Conservation (phyloP, 2,888 invertebrate species). For the Chaitophorus viminalis region DNA sequence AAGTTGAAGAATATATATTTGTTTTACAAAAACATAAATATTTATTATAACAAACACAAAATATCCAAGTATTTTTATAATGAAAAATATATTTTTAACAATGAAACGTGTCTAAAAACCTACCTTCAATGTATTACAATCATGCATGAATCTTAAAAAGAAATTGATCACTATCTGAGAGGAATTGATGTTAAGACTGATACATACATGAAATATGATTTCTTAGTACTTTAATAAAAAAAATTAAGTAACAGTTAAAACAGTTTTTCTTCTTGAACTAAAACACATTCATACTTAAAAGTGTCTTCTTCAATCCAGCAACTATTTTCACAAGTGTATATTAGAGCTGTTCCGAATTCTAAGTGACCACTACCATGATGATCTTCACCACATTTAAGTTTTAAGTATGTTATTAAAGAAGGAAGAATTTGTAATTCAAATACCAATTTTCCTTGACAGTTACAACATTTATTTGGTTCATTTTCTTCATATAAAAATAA, state of each 20-base stretch:
- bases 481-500: conserved; percentile 76
- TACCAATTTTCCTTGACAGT: conserved; percentile 77
- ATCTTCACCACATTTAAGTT: conserved; percentile 67
- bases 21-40: too few relatives aligned
- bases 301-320: conserved; percentile 82
- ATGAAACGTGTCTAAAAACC: neutral
- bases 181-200: neutral
- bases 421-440: conserved; percentile 89
- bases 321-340: conserved; percentile 84
- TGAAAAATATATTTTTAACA: too few relatives aligned
- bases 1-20: too few relatives aligned
- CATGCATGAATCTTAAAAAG: neutral
- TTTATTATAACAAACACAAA: too few relatives aligned
- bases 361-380: conserved; percentile 68
- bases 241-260: conserved; percentile 48
- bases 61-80: too few relatives aligned
- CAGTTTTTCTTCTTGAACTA: conserved; percentile 78
- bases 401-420: conserved; percentile 78
- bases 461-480: conserved; percentile 71
- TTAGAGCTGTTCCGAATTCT: conserved; percentile 87
- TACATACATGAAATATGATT: neutral
- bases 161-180: neutral
- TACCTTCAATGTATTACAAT: neutral
- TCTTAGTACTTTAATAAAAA: conserved; percentile 9
- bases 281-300: conserved; percentile 76